phyloP scores from a whole-genome alignment of 2,888 invertebrate species.

The Marronus borbonicus region DNA sequence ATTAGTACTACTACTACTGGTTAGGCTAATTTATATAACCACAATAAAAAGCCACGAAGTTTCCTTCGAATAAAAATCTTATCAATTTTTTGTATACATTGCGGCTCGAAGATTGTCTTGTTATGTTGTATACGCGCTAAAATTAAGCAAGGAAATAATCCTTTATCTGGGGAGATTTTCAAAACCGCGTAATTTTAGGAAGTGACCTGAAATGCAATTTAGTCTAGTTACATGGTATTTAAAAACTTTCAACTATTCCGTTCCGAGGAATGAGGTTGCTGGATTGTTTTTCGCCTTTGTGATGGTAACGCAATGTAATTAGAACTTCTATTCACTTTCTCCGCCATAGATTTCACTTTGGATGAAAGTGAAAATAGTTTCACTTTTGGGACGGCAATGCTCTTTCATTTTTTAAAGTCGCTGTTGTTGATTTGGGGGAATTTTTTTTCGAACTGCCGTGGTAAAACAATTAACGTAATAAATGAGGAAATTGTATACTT shows the following conservation, averaged over 20 bases:
- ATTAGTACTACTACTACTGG: conserved; percentile 18
- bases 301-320: conserved; percentile 26
- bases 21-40: conserved; percentile 48
- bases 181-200: background rate
- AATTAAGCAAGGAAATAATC: background rate
- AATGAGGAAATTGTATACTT: too few species aligned
- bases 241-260: conserved; percentile 3
- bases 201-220: background rate
- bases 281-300: conserved; percentile 12
- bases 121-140: background rate
- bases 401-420: background rate
- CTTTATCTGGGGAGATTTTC: background rate
- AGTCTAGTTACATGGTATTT: background rate
- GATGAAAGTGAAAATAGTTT: conserved; percentile 45
- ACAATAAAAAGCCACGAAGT: conserved; percentile 47
- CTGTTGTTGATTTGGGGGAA: background rate
- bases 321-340: conserved; percentile 38
- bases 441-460: too few species aligned
- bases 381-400: conserved; percentile 10
- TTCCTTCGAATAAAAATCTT: conserved; percentile 24
- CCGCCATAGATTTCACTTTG: conserved; percentile 38
- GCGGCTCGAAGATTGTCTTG: conserved; percentile 8
- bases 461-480: too few species aligned
- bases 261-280: background rate
- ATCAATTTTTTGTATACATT: conserved; percentile 27